These are phyloP conservation scores for Nyctereutes procyonoides DNA, from an alignment of 2,113 vertebrate species.

Conservation along the genomic window DNA sequence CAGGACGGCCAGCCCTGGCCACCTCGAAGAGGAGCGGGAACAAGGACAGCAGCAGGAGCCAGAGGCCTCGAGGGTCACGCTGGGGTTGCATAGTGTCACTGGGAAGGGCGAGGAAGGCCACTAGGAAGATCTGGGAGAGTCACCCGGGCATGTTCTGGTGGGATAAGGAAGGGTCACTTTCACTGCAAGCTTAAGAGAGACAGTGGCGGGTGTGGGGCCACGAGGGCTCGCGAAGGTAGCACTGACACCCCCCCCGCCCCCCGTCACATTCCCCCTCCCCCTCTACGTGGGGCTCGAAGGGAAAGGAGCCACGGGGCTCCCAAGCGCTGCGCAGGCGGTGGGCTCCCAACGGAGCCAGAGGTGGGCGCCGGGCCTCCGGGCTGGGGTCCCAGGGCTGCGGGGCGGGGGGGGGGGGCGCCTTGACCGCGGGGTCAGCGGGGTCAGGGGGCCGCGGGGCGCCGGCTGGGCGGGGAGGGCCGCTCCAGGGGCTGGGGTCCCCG, in stretches of 20 bases:
- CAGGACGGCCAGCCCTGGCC: conserved; percentile 76
- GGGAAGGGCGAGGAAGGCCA: conserved; percentile 67
- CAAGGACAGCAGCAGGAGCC: conserved; percentile 76
- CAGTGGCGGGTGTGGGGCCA: conserved; percentile 15
- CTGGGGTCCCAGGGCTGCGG: neutral
- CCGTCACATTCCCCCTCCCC: accelerated
- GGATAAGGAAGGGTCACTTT: conserved; percentile 56
- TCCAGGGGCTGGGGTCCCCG: neutral
- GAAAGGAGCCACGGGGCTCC: neutral
- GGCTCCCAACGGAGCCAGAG: neutral
- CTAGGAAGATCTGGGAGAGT: conserved; percentile 64
- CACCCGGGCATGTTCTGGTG: conserved; percentile 71
- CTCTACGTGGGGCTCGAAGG: neutral
- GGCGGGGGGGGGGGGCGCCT: neutral
- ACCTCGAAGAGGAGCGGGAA: conserved; percentile 76
- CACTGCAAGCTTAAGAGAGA: conserved; percentile 9
- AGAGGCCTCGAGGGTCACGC: conserved; percentile 60
- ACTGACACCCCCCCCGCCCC: neutral
- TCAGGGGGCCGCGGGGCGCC: neutral
- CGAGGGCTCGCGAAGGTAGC: neutral
- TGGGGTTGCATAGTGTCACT: conserved; percentile 81
- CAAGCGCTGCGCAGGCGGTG: neutral
- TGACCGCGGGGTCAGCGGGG: neutral
- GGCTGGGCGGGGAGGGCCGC: neutral
- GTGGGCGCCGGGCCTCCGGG: neutral